A percentile compares a stretch with the other conserved stretches of the same genome.
phyloP scores from a whole-genome alignment of 2,888 invertebrate genomes.

The Scelioninae gen. 1 region DNA sequence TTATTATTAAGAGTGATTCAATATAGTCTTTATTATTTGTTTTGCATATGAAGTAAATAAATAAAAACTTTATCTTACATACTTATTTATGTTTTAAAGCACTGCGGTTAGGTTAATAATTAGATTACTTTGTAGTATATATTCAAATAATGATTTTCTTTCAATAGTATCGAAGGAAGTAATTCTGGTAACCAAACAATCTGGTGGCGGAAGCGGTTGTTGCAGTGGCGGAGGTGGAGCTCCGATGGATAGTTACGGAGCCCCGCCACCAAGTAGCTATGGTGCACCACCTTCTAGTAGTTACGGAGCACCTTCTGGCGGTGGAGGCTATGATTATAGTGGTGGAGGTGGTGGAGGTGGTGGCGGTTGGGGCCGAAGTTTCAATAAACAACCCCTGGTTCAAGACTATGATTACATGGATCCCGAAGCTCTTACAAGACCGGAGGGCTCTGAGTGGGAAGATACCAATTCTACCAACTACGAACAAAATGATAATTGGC shows the following conservation, averaged over 20 bases:
- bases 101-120: no score
- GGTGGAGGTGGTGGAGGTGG: conserved; percentile 81
- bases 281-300: no score
- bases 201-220: conserved; percentile 85
- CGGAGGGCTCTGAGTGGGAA: background rate
- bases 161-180: conserved; percentile 77
- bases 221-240: conserved; percentile 74
- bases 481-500: conserved; percentile 5
- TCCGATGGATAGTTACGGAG: conserved; percentile 78
- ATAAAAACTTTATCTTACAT: no score
- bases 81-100: no score
- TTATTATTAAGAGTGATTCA: no score
- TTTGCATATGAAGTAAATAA: no score
- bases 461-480: conserved; percentile 11
- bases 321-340: conserved; percentile 81
- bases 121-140: no score
- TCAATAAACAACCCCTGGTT: conserved; percentile 81
- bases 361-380: conserved; percentile 86
- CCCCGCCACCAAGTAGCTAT: conserved; percentile 78
- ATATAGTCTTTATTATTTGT: no score
- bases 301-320: conserved; percentile 80
- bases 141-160: no score
- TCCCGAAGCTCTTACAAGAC: conserved; percentile 7
- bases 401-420: conserved; percentile 71
- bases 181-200: conserved; percentile 84